A percentile compares a stretch with the other conserved stretches of the same genome.
These are phyloP conservation scores for Sebastes iracundus DNA, from an alignment of 2,797 vertebrate species.

Conservation along the genomic window DNA sequence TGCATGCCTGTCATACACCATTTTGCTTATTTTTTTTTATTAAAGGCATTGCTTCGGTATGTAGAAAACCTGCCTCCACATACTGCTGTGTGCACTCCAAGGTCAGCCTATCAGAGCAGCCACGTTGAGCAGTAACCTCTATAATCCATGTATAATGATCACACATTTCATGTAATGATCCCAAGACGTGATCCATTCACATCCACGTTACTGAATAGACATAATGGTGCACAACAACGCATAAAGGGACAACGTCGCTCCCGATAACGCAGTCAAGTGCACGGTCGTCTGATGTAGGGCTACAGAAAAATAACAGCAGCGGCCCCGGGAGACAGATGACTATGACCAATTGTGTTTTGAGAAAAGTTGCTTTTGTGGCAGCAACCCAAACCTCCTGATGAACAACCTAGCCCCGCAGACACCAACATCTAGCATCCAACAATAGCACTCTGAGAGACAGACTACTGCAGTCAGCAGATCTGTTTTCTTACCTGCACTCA, in stretches of 20 bases:
- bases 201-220: background rate
- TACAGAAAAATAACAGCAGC: conserved; percentile 54
- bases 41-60: background rate
- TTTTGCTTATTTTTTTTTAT: conserved; percentile 27
- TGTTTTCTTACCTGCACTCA: conserved; percentile 62
- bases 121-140: background rate
- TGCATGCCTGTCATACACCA: background rate
- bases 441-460: conserved; percentile 52
- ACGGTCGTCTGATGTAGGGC: conserved; percentile 49
- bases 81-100: background rate
- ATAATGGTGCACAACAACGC: conserved; percentile 13
- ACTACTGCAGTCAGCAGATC: conserved; percentile 66
- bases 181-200: conserved; percentile 10
- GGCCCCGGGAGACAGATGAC: conserved; percentile 64
- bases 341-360: conserved; percentile 77
- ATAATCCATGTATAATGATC: conserved; percentile 22
- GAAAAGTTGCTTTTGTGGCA: conserved; percentile 75
- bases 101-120: conserved; percentile 8
- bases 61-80: background rate
- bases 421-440: conserved; percentile 65
- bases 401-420: conserved; percentile 69
- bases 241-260: conserved; percentile 25
- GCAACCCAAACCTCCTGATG: conserved; percentile 72
- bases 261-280: conserved; percentile 45
- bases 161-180: conserved; percentile 27